Conservation (phyloP, 1,140 invertebrate genomes). For the Heliconius hermathena region DNA sequence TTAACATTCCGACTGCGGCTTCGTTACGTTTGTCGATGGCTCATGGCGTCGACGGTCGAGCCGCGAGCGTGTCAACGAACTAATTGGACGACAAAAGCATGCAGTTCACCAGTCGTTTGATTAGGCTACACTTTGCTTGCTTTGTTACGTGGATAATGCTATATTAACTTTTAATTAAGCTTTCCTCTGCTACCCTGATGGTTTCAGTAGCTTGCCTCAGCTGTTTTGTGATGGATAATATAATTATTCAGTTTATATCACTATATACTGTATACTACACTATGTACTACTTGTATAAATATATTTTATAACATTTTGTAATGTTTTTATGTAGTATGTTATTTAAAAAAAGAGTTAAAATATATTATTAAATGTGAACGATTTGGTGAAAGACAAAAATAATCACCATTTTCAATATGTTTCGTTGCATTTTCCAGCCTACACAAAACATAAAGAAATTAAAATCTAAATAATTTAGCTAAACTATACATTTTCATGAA, state of each 20-base stretch:
- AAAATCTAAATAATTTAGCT: no score
- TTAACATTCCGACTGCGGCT: slow-evolving; percentile 38
- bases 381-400: no score
- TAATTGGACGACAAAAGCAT: slow-evolving; percentile 50
- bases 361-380: no score
- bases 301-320: no score
- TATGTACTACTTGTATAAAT: no score
- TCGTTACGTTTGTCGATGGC: slow-evolving; percentile 41
- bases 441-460: no score
- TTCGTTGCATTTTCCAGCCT: no score
- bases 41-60: neutral
- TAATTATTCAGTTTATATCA: neutral
- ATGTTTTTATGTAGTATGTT: no score
- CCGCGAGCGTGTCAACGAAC: slow-evolving; percentile 59
- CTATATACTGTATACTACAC: no score
- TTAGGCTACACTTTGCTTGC: slow-evolving; percentile 13
- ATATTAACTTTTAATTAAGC: slow-evolving; percentile 6
- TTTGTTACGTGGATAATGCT: slow-evolving; percentile 6
- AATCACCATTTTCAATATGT: no score
- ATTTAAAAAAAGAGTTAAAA: no score
- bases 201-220: neutral
- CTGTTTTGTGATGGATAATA: neutral
- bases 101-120: slow-evolving; percentile 25
- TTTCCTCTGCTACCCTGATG: neutral
- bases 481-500: no score